Percentiles rank a stretch among this genome's conserved stretches.
phyloP scores from a whole-genome alignment of 2,797 vertebrate genomes.

The Enteromius treurensis region DNA sequence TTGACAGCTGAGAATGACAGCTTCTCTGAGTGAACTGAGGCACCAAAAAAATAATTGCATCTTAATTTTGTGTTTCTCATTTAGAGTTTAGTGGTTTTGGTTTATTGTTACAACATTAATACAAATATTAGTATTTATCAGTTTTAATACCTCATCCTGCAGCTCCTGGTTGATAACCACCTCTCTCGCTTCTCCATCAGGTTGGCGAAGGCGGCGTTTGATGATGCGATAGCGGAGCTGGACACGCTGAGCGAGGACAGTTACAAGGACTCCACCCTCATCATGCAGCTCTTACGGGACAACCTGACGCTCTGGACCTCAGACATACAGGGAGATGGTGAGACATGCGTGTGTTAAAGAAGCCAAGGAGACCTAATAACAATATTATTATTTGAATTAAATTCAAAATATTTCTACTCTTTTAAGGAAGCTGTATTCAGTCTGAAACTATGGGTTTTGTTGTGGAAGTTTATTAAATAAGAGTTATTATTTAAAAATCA shows the following conservation, averaged over 20 bases:
- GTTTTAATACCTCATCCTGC: not conserved
- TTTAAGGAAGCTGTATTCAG: not conserved
- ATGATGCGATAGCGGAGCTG: conserved; percentile 92
- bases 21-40: too few relatives aligned
- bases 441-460: not conserved
- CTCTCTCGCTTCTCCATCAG: conserved; percentile 60
- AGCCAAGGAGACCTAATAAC: too few relatives aligned
- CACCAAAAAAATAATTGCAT: too few relatives aligned
- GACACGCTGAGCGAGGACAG: conserved; percentile 93
- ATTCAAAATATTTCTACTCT: not conserved
- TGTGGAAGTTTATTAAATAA: not conserved
- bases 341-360: conserved; percentile 50
- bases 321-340: conserved; percentile 92
- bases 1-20: too few relatives aligned
- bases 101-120: too few relatives aligned
- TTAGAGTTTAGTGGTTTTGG: too few relatives aligned
- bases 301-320: conserved; percentile 95
- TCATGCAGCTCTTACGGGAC: conserved; percentile 93
- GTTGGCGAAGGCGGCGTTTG: conserved; percentile 92
- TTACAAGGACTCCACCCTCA: conserved; percentile 93
- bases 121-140: not conserved
- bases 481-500: too few relatives aligned
- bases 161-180: not conserved
- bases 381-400: not conserved
- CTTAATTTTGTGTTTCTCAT: too few relatives aligned